Percentiles rank a stretch among this genome's conserved stretches.
phyloP scores from a whole-genome alignment of 2,888 invertebrate species.

The Hyposoter didymator region DNA sequence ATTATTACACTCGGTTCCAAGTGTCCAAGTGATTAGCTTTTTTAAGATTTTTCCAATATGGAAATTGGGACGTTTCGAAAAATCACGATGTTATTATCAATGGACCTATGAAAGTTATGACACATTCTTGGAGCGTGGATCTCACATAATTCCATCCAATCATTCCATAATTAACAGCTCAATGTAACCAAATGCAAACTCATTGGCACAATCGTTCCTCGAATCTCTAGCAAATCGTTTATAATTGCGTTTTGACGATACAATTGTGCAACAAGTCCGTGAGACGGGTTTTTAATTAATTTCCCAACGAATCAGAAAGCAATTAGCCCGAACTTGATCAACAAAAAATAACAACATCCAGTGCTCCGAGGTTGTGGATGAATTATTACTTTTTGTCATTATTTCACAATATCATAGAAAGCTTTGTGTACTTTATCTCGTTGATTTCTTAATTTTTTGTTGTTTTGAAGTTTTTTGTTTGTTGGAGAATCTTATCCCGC shows the following conservation, averaged over 20 bases:
- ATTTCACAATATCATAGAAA: background rate
- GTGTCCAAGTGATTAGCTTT: background rate
- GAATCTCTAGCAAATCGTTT: background rate
- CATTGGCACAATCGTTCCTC: background rate
- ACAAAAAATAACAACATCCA: background rate
- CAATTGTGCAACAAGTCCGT: background rate
- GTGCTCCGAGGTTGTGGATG: background rate
- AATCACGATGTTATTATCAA: background rate
- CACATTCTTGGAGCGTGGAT: background rate
- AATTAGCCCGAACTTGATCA: conserved; percentile 4
- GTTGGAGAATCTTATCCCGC: background rate
- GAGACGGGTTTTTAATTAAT: background rate
- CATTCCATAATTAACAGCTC: background rate
- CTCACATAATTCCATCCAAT: background rate
- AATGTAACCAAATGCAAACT: background rate
- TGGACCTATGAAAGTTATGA: background rate
- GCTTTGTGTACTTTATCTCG: background rate
- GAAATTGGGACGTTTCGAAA: background rate
- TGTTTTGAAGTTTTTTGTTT: background rate
- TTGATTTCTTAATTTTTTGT: background rate
- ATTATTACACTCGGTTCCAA: background rate
- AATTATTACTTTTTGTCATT: background rate
- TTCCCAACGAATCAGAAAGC: conserved; percentile 14
- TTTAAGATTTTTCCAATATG: background rate
- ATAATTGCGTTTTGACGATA: background rate